Evolutionary conservation across 2,888 invertebrate genomes (phyloP).

Genomic region (Drosophila borealis): DNA sequence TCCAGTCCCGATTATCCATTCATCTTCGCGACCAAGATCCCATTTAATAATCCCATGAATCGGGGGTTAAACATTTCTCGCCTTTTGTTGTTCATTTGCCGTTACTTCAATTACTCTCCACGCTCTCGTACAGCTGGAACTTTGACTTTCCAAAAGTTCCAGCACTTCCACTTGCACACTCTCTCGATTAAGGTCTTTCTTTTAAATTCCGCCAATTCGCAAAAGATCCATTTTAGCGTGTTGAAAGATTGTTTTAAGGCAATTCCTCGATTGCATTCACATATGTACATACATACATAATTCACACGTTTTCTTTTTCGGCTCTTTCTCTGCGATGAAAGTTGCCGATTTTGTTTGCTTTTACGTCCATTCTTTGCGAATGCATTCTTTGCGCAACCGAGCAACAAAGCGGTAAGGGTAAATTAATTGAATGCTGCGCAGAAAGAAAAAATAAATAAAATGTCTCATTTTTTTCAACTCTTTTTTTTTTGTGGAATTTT

Average conservation of each 20-base stretch:
- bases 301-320: slow-evolving; percentile 55
- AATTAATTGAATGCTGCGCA: slow-evolving; percentile 65
- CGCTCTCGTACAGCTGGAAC: too few species aligned
- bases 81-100: too few species aligned
- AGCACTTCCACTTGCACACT: background rate
- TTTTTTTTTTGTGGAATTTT: slow-evolving; percentile 36
- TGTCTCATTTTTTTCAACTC: slow-evolving; percentile 69
- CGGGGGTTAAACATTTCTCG: too few species aligned
- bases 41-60: too few species aligned
- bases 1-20: too few species aligned
- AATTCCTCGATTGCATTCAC: slow-evolving; percentile 30
- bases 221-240: slow-evolving; percentile 17
- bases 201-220: slow-evolving; percentile 7
- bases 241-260: slow-evolving; percentile 43
- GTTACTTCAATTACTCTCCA: too few species aligned
- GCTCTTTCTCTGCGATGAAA: slow-evolving; percentile 64
- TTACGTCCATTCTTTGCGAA: slow-evolving; percentile 32
- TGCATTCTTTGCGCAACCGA: slow-evolving; percentile 11
- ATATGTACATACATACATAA: too few species aligned
- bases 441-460: slow-evolving; percentile 20
- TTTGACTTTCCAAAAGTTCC: background rate
- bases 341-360: slow-evolving; percentile 65
- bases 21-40: too few species aligned
- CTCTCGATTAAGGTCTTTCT: background rate
- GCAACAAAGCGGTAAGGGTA: slow-evolving; percentile 46